Conservation (phyloP, 2,888 invertebrate genomes). For the Epinotia brunnichana region DNA sequence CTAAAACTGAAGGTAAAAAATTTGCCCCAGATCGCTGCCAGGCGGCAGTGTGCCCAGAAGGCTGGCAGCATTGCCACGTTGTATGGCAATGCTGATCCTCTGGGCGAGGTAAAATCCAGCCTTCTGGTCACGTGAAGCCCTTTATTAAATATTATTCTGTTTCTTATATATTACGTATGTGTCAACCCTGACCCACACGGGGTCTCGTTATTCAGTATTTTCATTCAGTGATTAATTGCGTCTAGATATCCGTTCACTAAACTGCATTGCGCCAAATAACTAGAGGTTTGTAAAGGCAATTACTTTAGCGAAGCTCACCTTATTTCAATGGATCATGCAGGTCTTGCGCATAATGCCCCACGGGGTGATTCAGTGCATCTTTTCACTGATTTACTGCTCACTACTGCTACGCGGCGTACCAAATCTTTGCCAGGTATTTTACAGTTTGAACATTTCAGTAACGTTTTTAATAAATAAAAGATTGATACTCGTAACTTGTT, state of each 20-base stretch:
- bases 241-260: not conserved
- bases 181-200: too few species aligned
- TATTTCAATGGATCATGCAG: conserved; percentile 8
- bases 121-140: too few species aligned
- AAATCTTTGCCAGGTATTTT: not conserved
- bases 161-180: too few species aligned
- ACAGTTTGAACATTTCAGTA: not conserved
- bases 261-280: not conserved
- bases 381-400: conserved; percentile 16
- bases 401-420: not conserved
- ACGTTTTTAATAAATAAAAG: not conserved
- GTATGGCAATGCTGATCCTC: too few species aligned
- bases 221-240: not conserved
- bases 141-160: too few species aligned
- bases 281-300: not conserved
- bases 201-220: not conserved
- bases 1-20: too few species aligned
- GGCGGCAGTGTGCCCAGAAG: too few species aligned
- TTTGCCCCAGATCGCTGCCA: too few species aligned
- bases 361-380: conserved; percentile 19
- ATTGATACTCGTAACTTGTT: not conserved
- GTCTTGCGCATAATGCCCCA: not conserved
- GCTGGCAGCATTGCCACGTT: too few species aligned
- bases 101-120: too few species aligned
- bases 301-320: conserved; percentile 5